phyloP scores from a whole-genome alignment of 2,888 invertebrate genomes.

The Eristalinus aeneus region DNA sequence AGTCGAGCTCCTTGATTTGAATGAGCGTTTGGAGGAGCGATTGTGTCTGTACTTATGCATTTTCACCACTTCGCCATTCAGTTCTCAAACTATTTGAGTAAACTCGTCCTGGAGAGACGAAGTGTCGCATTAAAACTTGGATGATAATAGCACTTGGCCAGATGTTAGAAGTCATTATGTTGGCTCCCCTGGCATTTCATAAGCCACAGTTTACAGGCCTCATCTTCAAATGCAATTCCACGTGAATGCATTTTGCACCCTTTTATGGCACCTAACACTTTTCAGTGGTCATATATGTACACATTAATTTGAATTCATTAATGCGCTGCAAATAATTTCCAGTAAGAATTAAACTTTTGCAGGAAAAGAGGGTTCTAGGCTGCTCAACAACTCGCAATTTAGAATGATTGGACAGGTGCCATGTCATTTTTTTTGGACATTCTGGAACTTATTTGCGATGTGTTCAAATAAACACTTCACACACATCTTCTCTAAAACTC shows the following conservation, averaged over 20 bases:
- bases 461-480: too few species aligned
- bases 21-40: background rate
- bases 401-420: too few species aligned
- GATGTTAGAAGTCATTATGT: background rate
- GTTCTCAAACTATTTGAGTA: background rate
- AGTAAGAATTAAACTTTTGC: too few species aligned
- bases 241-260: background rate
- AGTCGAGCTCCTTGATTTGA: background rate
- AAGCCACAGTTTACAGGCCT: background rate
- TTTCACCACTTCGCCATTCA: background rate
- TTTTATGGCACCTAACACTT: background rate
- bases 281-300: too few species aligned
- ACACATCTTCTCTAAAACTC: too few species aligned
- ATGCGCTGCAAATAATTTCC: too few species aligned
- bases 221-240: background rate
- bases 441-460: too few species aligned
- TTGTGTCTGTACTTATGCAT: background rate
- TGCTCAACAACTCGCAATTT: too few species aligned
- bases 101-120: background rate
- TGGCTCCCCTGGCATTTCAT: background rate
- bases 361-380: too few species aligned
- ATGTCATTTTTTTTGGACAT: too few species aligned
- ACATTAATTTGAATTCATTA: too few species aligned
- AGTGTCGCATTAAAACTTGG: background rate
- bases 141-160: background rate